Percentiles rank a stretch among this genome's conserved stretches.
phyloP scores from a whole-genome alignment of 2,888 invertebrate species.

The Rhorus exstirpatorius region DNA sequence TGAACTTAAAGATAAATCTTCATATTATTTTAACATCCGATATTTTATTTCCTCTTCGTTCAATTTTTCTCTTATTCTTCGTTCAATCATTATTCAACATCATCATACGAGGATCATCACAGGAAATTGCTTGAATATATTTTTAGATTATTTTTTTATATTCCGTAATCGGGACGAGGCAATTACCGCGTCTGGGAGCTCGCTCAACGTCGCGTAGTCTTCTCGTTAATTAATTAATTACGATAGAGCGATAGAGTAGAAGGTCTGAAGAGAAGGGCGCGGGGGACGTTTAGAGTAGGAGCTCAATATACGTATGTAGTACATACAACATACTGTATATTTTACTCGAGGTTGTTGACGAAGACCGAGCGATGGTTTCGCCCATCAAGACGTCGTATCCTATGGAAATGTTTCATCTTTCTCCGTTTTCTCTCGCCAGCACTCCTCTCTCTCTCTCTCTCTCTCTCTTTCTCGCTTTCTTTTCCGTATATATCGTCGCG shows the following conservation, averaged over 20 bases:
- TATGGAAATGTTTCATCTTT: slow-evolving; percentile 54
- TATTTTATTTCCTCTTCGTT: background rate
- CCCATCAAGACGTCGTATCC: slow-evolving; percentile 50
- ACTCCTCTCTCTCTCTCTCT: slow-evolving; percentile 28
- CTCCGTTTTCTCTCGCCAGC: slow-evolving; percentile 42
- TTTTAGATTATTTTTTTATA: slow-evolving; percentile 24
- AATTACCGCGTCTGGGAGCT: slow-evolving; percentile 44
- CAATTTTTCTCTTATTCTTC: background rate
- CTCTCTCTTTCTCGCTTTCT: slow-evolving; percentile 56
- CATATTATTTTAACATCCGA: no score
- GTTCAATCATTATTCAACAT: background rate
- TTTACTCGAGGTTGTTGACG: slow-evolving; percentile 75
- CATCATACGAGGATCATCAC: background rate
- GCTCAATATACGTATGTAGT: slow-evolving; percentile 11
- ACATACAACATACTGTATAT: slow-evolving; percentile 62
- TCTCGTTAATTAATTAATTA: slow-evolving; percentile 68
- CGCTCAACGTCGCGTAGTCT: slow-evolving; percentile 40
- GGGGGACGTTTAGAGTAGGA: background rate
- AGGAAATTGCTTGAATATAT: slow-evolving; percentile 15
- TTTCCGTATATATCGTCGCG: slow-evolving; percentile 33
- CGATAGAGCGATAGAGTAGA: slow-evolving; percentile 32
- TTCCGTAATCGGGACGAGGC: slow-evolving; percentile 34
- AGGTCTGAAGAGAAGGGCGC: no score
- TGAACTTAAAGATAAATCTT: no score
- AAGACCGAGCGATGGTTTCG: slow-evolving; percentile 73